Evolutionary conservation across 2,113 vertebrate species (phyloP).

Genomic region (Nyctereutes procyonoides): DNA sequence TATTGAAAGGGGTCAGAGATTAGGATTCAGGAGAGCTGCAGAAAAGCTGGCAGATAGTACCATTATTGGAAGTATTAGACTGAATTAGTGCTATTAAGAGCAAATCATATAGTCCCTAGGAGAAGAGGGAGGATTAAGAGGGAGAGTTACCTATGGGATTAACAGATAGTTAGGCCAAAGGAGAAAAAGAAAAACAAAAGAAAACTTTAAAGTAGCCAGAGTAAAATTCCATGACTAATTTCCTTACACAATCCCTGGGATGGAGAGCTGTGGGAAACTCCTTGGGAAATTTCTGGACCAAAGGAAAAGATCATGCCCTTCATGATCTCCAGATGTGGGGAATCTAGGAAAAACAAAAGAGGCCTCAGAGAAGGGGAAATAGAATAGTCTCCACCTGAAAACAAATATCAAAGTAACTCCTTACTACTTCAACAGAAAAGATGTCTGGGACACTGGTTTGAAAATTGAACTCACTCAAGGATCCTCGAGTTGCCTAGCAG

Average conservation of each 20-base stretch:
- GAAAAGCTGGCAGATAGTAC: not conserved
- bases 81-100: not conserved
- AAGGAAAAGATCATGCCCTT: not conserved
- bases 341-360: not conserved
- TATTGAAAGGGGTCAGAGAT: not conserved
- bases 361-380: not conserved
- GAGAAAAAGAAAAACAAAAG: not conserved
- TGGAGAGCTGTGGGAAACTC: not conserved
- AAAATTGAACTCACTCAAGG: not conserved
- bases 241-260: not conserved
- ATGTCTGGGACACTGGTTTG: not conserved
- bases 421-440: not conserved
- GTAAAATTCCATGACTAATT: not conserved
- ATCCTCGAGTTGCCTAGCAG: not conserved
- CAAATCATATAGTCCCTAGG: not conserved
- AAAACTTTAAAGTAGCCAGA: not conserved
- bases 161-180: not conserved
- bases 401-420: not conserved
- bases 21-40: not conserved
- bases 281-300: not conserved
- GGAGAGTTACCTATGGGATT: not conserved
- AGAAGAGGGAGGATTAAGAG: not conserved
- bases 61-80: not conserved
- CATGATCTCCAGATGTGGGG: not conserved
- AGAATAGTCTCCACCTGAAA: not conserved